A percentile compares a stretch with the other conserved stretches of the same genome.
Evolutionary conservation across 2,888 invertebrate species (phyloP).

Genomic region (Calliphora vomitoria): DNA sequence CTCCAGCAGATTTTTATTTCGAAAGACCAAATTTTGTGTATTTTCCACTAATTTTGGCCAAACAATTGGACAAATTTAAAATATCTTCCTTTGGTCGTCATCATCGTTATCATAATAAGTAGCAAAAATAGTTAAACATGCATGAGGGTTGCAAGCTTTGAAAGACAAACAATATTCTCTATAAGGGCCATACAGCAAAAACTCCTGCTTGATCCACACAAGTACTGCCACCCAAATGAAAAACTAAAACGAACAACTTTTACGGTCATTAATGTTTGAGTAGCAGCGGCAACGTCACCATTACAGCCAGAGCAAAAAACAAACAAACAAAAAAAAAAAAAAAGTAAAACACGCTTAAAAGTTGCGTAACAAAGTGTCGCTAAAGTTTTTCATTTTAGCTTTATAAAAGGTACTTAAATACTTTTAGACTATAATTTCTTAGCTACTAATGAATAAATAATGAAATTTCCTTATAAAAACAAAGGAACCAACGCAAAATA

Average conservation of each 20-base stretch:
- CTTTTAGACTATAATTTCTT: slow-evolving; percentile 67
- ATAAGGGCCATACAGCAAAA: slow-evolving; percentile 18
- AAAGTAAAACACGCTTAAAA: slow-evolving; percentile 67
- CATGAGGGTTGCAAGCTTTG: slow-evolving; percentile 36
- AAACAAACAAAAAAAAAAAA: too few species aligned
- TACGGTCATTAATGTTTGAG: slow-evolving; percentile 72
- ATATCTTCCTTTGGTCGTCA: too few species aligned
- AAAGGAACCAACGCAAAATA: slow-evolving; percentile 19
- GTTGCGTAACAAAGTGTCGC: slow-evolving; percentile 74
- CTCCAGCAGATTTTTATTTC: too few species aligned
- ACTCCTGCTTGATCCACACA: slow-evolving; percentile 20
- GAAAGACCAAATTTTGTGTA: too few species aligned
- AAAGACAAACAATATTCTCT: slow-evolving; percentile 9
- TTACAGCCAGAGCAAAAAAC: slow-evolving; percentile 12
- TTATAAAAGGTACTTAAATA: slow-evolving; percentile 69
- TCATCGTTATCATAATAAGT: too few species aligned
- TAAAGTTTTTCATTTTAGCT: slow-evolving; percentile 71
- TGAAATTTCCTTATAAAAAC: slow-evolving; percentile 66
- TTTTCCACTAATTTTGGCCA: too few species aligned
- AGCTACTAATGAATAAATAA: slow-evolving; percentile 73
- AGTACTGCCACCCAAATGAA: slow-evolving; percentile 28
- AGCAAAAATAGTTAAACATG: slow-evolving; percentile 13
- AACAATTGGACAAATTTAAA: too few species aligned
- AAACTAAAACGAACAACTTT: slow-evolving; percentile 70
- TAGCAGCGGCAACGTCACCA: slow-evolving; percentile 41